phyloP scores from a whole-genome alignment of 2,113 vertebrate species.

The Gavia stellata region DNA sequence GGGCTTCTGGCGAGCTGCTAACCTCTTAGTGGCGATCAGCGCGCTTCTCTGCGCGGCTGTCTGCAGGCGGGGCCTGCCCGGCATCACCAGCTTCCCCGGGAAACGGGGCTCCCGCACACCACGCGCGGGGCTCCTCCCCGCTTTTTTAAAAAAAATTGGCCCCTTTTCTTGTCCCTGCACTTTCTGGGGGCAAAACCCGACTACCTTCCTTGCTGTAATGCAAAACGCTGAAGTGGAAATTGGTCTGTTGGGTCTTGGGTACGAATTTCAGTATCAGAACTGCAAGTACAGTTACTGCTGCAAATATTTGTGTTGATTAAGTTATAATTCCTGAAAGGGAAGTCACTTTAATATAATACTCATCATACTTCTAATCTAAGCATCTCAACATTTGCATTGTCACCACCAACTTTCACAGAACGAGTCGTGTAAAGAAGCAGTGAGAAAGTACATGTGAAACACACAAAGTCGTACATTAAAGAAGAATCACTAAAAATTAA shows the following conservation, averaged over 20 bases:
- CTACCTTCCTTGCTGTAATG: accelerated
- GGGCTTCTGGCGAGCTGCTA: no score
- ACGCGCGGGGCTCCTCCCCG: accelerated
- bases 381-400: neutral
- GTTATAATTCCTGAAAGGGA: accelerated
- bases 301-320: no score
- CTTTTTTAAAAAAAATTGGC: no score
- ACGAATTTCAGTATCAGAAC: accelerated
- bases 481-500: neutral
- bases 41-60: accelerated
- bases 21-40: accelerated
- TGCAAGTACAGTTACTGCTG: no score
- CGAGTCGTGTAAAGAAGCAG: neutral
- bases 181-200: neutral
- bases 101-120: neutral
- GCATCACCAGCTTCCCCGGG: no score
- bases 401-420: no score
- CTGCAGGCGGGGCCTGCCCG: neutral
- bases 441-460: neutral
- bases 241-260: accelerated
- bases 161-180: accelerated
- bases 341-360: accelerated
- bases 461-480: accelerated
- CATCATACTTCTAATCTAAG: neutral
- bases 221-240: neutral